Evolutionary conservation across 2,797 vertebrate genomes (phyloP).

Genomic region (Danio jaintianensis): DNA sequence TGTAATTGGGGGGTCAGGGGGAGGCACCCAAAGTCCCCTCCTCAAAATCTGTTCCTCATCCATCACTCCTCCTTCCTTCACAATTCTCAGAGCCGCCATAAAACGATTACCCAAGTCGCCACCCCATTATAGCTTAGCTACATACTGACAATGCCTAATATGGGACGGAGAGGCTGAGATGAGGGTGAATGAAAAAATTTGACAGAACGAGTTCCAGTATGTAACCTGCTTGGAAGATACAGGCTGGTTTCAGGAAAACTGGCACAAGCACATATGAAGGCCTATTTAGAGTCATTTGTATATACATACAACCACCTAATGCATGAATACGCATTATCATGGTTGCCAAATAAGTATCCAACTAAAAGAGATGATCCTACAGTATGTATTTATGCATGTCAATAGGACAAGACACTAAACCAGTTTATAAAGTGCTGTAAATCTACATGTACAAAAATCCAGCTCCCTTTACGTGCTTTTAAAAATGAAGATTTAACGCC

Average conservation of each 20-base stretch:
- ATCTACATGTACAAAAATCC: neutral
- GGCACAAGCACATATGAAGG: neutral
- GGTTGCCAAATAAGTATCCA: neutral
- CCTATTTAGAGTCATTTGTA: neutral
- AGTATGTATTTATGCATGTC: neutral
- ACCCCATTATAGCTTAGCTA: constrained; percentile 34
- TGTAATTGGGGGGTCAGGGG: constrained; percentile 14
- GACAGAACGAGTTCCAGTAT: neutral
- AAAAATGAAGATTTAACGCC: neutral
- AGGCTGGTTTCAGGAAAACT: constrained; percentile 22
- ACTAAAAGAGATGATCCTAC: neutral
- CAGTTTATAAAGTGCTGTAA: neutral
- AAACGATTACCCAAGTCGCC: constrained; percentile 33
- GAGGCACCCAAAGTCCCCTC: neutral
- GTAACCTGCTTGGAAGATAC: constrained; percentile 63
- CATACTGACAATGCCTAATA: constrained; percentile 71
- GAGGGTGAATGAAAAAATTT: constrained; percentile 18
- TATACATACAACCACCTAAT: neutral
- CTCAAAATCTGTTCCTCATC: constrained; percentile 61
- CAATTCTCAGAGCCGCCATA: constrained; percentile 62
- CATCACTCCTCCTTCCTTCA: constrained; percentile 57
- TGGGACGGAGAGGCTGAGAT: constrained; percentile 62
- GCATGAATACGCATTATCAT: neutral
- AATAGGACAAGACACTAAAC: neutral
- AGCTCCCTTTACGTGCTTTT: neutral